These are phyloP conservation scores for Myotis daubentonii DNA, from an alignment of 2,797 vertebrate genomes.

Conservation along the genomic window DNA sequence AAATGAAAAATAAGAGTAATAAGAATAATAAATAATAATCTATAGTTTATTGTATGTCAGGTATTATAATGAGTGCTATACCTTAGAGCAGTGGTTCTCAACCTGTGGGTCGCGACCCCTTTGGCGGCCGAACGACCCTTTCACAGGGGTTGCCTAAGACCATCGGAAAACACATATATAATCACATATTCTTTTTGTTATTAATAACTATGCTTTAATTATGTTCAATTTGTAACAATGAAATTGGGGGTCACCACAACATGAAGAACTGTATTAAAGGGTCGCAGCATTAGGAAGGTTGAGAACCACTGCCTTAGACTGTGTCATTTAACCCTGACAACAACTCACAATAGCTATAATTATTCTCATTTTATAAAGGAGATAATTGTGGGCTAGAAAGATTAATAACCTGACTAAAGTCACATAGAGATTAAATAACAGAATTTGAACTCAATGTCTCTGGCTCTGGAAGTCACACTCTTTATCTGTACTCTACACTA, in stretches of 20 bases:
- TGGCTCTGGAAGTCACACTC: not conserved
- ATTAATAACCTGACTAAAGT: not conserved
- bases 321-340: not conserved
- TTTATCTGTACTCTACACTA: not conserved
- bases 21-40: slow-evolving; percentile 10
- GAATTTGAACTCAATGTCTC: not conserved
- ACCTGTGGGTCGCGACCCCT: too few relatives aligned
- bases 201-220: too few relatives aligned
- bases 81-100: not conserved
- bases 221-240: too few relatives aligned
- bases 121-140: too few relatives aligned
- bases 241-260: too few relatives aligned
- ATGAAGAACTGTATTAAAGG: too few relatives aligned
- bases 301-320: not conserved
- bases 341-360: not conserved
- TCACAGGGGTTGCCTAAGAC: too few relatives aligned
- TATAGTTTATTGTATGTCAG: not conserved
- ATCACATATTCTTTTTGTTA: too few relatives aligned
- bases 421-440: not conserved
- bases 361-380: not conserved
- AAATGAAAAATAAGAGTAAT: not conserved
- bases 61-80: not conserved
- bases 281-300: too few relatives aligned
- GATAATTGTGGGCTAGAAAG: not conserved
- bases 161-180: too few relatives aligned